Conservation (phyloP, 2,797 vertebrate species). For the Eulemur mongoz region DNA sequence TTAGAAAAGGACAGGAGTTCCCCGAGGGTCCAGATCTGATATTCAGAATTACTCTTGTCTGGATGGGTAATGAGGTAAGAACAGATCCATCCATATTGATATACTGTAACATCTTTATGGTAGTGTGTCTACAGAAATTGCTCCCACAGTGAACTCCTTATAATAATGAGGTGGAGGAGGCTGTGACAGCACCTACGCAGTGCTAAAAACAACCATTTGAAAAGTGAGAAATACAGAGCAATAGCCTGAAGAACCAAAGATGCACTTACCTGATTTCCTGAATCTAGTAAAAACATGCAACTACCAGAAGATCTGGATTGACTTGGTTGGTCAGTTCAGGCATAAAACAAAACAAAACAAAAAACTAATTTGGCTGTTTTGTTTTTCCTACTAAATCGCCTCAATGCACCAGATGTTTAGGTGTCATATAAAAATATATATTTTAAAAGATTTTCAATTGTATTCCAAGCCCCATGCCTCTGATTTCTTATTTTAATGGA, state of each 20-base stretch:
- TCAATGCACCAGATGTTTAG: neutral
- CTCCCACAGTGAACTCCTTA: slow-evolving; percentile 30
- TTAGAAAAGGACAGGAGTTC: slow-evolving; percentile 44
- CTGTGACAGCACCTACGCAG: neutral
- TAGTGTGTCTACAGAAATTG: slow-evolving; percentile 45
- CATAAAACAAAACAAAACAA: slow-evolving; percentile 2
- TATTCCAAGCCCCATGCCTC: neutral
- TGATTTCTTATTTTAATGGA: neutral
- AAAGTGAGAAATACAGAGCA: slow-evolving; percentile 16
- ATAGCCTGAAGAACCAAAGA: neutral
- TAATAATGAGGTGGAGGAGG: neutral
- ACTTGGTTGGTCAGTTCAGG: neutral
- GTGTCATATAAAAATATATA: neutral
- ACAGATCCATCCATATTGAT: slow-evolving; percentile 25
- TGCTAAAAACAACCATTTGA: slow-evolving; percentile 22
- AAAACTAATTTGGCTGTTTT: neutral
- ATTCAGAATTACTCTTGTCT: slow-evolving; percentile 50
- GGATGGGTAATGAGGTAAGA: slow-evolving; percentile 52
- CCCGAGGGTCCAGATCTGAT: slow-evolving; percentile 44
- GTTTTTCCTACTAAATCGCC: neutral
- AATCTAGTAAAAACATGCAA: neutral
- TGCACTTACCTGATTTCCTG: neutral
- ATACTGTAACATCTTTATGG: slow-evolving; percentile 36
- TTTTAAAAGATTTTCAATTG: neutral
- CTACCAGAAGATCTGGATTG: neutral